Evolutionary conservation across 2,888 invertebrate species (phyloP).

Genomic region (Nomada fabriciana): DNA sequence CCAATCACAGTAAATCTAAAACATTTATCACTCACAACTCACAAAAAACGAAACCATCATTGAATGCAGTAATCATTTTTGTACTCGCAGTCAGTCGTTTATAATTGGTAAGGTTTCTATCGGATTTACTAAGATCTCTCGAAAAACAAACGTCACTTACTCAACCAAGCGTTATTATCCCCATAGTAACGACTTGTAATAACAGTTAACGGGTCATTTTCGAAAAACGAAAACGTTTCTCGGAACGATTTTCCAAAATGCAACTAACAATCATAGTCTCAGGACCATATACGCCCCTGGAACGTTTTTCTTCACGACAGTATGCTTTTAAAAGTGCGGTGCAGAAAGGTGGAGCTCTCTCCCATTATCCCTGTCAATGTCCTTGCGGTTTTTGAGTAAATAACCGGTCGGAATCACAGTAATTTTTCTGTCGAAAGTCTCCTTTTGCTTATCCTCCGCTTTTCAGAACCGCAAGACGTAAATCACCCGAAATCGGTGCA

Average conservation of each 20-base stretch:
- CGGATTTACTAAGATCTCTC: not conserved
- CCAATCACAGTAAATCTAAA: no score
- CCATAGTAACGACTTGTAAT: conserved; percentile 16
- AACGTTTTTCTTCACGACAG: conserved; percentile 25
- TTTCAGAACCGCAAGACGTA: conserved; percentile 56
- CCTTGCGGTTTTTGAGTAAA: conserved; percentile 69
- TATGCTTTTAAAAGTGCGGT: conserved; percentile 17
- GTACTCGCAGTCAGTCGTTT: not conserved
- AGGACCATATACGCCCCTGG: conserved; percentile 1
- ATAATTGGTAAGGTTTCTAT: not conserved
- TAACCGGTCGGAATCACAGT: conserved; percentile 67
- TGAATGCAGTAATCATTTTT: not conserved
- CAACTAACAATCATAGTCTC: conserved; percentile 5
- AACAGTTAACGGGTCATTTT: conserved; percentile 3
- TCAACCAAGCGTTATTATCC: not conserved
- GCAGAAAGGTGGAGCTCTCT: conserved; percentile 43
- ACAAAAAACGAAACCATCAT: no score
- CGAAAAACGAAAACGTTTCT: not conserved
- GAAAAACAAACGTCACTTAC: conserved; percentile 11
- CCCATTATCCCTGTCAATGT: conserved; percentile 74
- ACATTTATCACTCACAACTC: no score
- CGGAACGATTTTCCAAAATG: conserved; percentile 25
- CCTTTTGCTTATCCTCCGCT: conserved; percentile 28
- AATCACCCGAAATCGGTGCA: conserved; percentile 34
- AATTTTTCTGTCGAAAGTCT: conserved; percentile 58